A percentile compares a stretch with the other conserved stretches of the same genome.
These are phyloP conservation scores for Rhyacichthys aspro DNA, from an alignment of 2,797 vertebrate genomes.

Conservation along the genomic window DNA sequence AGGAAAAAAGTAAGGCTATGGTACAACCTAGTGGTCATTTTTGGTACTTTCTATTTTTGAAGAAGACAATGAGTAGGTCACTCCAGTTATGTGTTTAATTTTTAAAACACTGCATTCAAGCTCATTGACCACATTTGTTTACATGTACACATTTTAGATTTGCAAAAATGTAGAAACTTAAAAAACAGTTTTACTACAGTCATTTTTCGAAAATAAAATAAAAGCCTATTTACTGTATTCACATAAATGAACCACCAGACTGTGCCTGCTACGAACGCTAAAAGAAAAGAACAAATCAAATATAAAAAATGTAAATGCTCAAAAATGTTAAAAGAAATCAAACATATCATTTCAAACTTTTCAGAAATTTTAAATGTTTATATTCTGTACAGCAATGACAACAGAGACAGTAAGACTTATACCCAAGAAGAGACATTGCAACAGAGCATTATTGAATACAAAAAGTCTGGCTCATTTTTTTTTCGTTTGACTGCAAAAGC, in stretches of 20 bases:
- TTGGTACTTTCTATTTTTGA: neutral
- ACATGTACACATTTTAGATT: constrained; percentile 88
- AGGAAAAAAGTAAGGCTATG: constrained; percentile 23
- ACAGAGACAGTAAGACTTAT: constrained; percentile 64
- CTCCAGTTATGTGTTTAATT: constrained; percentile 86
- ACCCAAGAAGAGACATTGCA: constrained; percentile 58
- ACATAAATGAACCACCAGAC: constrained; percentile 70
- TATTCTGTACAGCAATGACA: constrained; percentile 73
- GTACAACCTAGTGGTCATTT: constrained; percentile 67
- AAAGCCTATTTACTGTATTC: constrained; percentile 66
- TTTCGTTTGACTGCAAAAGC: constrained; percentile 32
- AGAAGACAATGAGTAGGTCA: neutral
- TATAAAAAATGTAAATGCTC: constrained; percentile 31
- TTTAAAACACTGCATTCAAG: constrained; percentile 95
- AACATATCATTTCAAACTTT: constrained; percentile 60
- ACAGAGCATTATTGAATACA: constrained; percentile 55
- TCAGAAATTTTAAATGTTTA: constrained; percentile 69
- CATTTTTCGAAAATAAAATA: constrained; percentile 62
- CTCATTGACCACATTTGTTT: constrained; percentile 92
- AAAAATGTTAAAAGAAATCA: constrained; percentile 63
- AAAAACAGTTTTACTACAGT: constrained; percentile 59
- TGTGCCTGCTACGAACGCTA: constrained; percentile 60
- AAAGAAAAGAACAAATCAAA: constrained; percentile 58
- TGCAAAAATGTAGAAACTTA: constrained; percentile 75
- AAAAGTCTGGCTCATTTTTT: constrained; percentile 62